Evolutionary conservation across 2,797 vertebrate genomes (phyloP), one percentile per base, ranked within the genome.

Genomic region (Eleutherodactylus coqui): DNA sequence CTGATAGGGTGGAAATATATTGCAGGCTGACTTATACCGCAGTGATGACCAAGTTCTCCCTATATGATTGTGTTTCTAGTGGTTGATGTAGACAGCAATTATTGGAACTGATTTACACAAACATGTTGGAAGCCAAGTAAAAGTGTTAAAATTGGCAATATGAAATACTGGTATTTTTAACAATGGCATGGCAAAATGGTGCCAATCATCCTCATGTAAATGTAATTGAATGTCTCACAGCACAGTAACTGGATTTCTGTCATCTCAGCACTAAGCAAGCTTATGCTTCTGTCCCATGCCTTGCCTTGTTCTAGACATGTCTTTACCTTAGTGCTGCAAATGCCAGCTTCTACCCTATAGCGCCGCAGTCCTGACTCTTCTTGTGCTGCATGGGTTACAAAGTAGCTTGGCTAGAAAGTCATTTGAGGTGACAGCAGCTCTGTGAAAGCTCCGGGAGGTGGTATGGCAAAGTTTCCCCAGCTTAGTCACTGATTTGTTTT

Each of bases 341-440:
- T 69, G 73, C 43, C 60, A 70, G 10, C 5, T 53, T 43, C 13
- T 41, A 38, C 70, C 60, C 11, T 29, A 24, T 62, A 36, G 70
- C 49, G 43, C 70, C 76, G 70, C 67, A 75, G 85, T 53, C 70
- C 55, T 81, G 70, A 41, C 58, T 62, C 11, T 79, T 79, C 41
- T 79, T 76, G 38, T 34, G 64, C 84, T 83, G 79, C 75, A 79
- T 41, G 75, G 76, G 64, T 87, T 84, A 79, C 67, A 19, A 13
- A 75, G 69, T 32, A 64, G 67, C 38, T 53, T 9, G 32, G 43
- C 45, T 43, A 70, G 64, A 75, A 79, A 84, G 86, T 87, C 82
- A 84, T 84, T 83, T 84, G 77, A 87, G 86, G 82, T 87, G 82
- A 80, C 76, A 80, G 69, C 43, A 45, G 67, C 41, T 55, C 24